Evolutionary conservation across 2,888 invertebrate genomes (phyloP).

Genomic region (Sturmia bella): DNA sequence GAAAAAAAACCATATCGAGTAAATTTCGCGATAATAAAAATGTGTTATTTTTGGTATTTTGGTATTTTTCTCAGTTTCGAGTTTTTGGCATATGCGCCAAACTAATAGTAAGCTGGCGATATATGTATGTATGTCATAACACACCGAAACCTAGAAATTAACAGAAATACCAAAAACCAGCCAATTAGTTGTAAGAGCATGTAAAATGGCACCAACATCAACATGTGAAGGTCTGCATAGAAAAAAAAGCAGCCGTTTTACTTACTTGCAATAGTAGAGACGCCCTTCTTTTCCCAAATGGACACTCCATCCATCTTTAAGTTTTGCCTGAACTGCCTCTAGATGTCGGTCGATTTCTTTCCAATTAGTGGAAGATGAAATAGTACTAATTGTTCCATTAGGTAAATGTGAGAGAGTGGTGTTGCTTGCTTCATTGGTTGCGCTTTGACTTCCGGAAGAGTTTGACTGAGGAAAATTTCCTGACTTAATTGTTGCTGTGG

Average conservation of each 20-base stretch:
- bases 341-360: slow-evolving; percentile 81
- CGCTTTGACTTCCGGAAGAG: slow-evolving; percentile 74
- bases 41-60: too few relatives aligned
- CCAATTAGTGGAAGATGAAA: slow-evolving; percentile 75
- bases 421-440: slow-evolving; percentile 61
- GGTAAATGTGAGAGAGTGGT: slow-evolving; percentile 37
- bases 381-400: slow-evolving; percentile 51
- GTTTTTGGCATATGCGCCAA: too few relatives aligned
- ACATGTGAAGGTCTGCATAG: too few relatives aligned
- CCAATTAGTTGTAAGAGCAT: too few relatives aligned
- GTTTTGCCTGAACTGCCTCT: slow-evolving; percentile 84
- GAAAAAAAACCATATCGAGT: too few relatives aligned
- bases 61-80: too few relatives aligned
- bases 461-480: slow-evolving; percentile 54
- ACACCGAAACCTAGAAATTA: too few relatives aligned
- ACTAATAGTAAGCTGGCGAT: too few relatives aligned
- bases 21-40: too few relatives aligned
- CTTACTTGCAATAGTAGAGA: slow-evolving; percentile 96
- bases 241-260: slow-evolving; percentile 72
- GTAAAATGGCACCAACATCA: too few relatives aligned
- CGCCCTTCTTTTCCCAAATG: slow-evolving; percentile 90
- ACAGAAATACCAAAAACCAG: too few relatives aligned
- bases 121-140: too few relatives aligned
- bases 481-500: slow-evolving; percentile 13
- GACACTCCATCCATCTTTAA: slow-evolving; percentile 90